Percentiles rank a stretch among this genome's conserved stretches.
Evolutionary conservation across 2,797 vertebrate species (phyloP).

Genomic region (Peromyscus eremicus): DNA sequence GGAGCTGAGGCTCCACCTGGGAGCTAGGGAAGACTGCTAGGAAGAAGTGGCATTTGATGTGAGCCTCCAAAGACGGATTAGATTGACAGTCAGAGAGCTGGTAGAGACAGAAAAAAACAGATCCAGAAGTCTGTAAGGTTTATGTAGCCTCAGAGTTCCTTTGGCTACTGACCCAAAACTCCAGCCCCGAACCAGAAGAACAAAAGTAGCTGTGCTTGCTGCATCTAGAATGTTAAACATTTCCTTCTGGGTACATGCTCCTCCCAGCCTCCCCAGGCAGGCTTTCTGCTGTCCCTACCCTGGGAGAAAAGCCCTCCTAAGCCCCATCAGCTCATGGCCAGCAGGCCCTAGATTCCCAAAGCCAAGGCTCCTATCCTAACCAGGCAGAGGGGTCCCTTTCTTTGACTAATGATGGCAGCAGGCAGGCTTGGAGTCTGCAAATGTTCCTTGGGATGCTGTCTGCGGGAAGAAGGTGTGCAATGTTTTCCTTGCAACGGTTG

Average conservation of each 20-base stretch:
- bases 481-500: constrained; percentile 60
- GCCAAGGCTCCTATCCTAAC: neutral
- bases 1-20: neutral
- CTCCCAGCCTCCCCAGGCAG: neutral
- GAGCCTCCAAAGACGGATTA: neutral
- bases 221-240: neutral
- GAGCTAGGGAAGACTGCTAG: neutral
- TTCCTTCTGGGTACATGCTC: neutral
- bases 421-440: constrained; percentile 22
- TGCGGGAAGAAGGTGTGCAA: neutral
- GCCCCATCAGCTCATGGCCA: neutral
- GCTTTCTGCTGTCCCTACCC: neutral
- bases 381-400: neutral
- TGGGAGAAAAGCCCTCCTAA: neutral
- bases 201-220: neutral
- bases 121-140: neutral
- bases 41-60: neutral
- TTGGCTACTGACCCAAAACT: constrained; percentile 55
- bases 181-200: constrained; percentile 4
- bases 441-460: constrained; percentile 38
- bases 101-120: neutral
- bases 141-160: neutral
- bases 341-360: neutral
- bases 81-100: constrained; percentile 5
- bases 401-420: neutral